Base-by-base conservation (phyloP, 2,888 invertebrate genomes). In the Drosophila anceps region DNA sequence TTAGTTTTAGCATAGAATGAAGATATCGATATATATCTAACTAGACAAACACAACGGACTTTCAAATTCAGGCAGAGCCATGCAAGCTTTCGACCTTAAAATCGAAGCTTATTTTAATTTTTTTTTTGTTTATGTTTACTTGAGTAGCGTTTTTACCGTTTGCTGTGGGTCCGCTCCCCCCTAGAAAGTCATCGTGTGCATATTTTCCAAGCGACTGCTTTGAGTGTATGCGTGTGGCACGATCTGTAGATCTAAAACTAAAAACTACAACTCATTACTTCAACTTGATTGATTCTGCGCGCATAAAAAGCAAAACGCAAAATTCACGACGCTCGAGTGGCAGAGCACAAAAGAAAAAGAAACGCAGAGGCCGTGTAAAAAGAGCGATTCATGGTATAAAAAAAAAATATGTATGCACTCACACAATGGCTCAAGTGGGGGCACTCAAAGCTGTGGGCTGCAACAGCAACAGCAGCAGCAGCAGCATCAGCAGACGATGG, bases 231-330 rank as follows among this genome's bases (percentile, higher is more conserved):
- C 51, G 43, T 35, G 33, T 57, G 35, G 41, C 55, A 41, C 31
- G 29, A 57, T 57, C 43, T 71, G 43, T 37, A 63, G 58, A 55
- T 69, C 70, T 66, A 27, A 55, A 70, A 57, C 51, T 64, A 43
- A 62, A 82, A 83, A 72, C 78, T 80, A 72, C 80, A 80, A 84
- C 73, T 83, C 85, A 84, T 83, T 83, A 78, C 85, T 84, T 84
- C 81, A 85, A 70, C 81, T 72, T 76, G 76, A 76, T 84, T 78
- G 82, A 80, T 80, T 82, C 73, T 66, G 62, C 69, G 51, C 51
- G 44, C 37, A 81, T 65, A 79, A 76, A 82, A 69, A 58, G 41
- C 57, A 71, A 61, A 71, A 66, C 41, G 60, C 62, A 50, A 76
- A 65, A 73, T 63, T 50, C 65, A 76, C 57, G 55, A 67, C 15